Conservation (phyloP, 2,797 vertebrate species). For the Karalla daura region DNA sequence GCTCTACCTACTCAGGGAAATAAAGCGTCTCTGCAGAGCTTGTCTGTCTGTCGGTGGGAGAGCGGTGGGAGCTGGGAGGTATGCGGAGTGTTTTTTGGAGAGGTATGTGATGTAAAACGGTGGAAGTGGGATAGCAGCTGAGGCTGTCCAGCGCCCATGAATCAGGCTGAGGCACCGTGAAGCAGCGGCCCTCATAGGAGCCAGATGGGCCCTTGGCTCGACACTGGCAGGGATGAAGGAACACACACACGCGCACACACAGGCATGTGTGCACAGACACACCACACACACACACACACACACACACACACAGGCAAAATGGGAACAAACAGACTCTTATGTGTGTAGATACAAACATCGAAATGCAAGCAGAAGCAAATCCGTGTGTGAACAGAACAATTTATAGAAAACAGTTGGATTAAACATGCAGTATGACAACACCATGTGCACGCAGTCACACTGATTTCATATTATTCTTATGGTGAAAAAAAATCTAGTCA, state of each 20-base stretch:
- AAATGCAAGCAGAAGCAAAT: constrained; percentile 6
- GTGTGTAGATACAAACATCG: constrained; percentile 31
- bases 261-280: no score
- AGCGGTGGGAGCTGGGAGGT: constrained; percentile 57
- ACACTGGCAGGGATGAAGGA: constrained; percentile 46
- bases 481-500: not conserved
- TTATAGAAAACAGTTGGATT: constrained; percentile 1
- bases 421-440: not conserved
- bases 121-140: constrained; percentile 81
- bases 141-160: constrained; percentile 77
- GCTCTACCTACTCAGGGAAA: constrained; percentile 41
- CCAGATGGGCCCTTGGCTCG: constrained; percentile 78
- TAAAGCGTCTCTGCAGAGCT: constrained; percentile 45
- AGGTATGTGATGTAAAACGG: constrained; percentile 71
- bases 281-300: no score
- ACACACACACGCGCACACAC: constrained; percentile 50
- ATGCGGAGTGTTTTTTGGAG: constrained; percentile 40
- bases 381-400: not conserved
- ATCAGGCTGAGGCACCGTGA: constrained; percentile 81
- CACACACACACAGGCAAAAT: constrained; percentile 28
- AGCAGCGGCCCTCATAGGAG: constrained; percentile 71
- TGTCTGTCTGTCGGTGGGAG: constrained; percentile 43
- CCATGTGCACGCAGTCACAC: not conserved
- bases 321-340: constrained; percentile 60
- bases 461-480: not conserved